phyloP scores from a whole-genome alignment of 2,797 vertebrate species.

The Pampus argenteus region DNA sequence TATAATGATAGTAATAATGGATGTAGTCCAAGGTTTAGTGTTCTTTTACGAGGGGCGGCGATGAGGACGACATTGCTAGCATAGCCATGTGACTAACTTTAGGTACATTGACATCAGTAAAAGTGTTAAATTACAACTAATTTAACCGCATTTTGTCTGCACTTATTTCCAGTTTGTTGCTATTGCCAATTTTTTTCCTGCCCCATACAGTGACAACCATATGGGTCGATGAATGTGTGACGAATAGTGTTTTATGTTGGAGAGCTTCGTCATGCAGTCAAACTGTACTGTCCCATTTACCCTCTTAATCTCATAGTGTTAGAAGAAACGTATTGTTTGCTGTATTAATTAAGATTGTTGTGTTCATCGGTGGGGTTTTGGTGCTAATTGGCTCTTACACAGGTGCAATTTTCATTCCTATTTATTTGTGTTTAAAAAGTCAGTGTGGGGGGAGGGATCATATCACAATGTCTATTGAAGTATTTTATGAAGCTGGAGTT shows the following conservation, averaged over 20 bases:
- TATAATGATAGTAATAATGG: background rate
- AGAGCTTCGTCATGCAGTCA: slow-evolving; percentile 10
- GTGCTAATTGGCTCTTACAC: background rate
- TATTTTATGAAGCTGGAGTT: too few relatives aligned
- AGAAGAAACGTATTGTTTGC: too few relatives aligned
- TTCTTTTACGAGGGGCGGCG: background rate
- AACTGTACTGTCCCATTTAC: slow-evolving; percentile 9
- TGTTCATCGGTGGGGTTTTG: background rate
- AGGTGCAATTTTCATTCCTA: too few relatives aligned
- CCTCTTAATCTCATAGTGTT: background rate
- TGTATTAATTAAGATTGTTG: background rate
- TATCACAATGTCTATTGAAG: too few relatives aligned
- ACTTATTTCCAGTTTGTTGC: slow-evolving; percentile 19
- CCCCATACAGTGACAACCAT: slow-evolving; percentile 57
- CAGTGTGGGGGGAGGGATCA: too few relatives aligned
- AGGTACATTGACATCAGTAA: background rate
- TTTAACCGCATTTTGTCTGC: slow-evolving; percentile 17
- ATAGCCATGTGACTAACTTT: background rate
- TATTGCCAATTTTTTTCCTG: slow-evolving; percentile 48
- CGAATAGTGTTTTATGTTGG: slow-evolving; percentile 33
- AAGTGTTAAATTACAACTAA: slow-evolving; percentile 14
- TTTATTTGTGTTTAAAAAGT: too few relatives aligned
- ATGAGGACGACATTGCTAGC: background rate
- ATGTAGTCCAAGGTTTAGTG: background rate
- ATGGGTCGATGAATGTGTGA: slow-evolving; percentile 50